Base-by-base conservation (phyloP, 37 sponge, comb jelly and placozoan species). In the Agelas oroides region DNA sequence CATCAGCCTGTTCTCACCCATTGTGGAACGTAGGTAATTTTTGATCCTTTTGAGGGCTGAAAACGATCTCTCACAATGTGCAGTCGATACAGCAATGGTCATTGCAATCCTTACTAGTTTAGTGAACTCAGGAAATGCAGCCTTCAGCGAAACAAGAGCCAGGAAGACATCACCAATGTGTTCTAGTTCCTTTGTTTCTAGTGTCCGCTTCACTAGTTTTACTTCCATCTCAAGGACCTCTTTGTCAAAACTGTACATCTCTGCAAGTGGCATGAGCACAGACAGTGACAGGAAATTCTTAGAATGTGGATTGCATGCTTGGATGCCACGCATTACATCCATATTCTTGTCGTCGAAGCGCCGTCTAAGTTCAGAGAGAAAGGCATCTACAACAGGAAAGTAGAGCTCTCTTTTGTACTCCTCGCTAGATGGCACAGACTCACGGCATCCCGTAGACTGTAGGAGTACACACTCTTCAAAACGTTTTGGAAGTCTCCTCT, bases 31-130 rank as follows among this genome's bases (percentile, higher is more conserved):
- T 71, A 82, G 61, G 46, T 82, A 82, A 37, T 35, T 82, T 37
- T 82, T 82, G n/a, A 81, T 88, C 1, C 69, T 65, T 64, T 88
- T 88, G 16, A 88, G 77, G 17, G 88, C 81, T 33, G 88, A 88
- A 67, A 88, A 88, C 30, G 82, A 81, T 15, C 82, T 21, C 56
- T 88, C n/a, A n/a, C n/a, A n/a, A n/a, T n/a, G n/a, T n/a, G n/a
- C 82, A 65, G 83, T 88, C 52, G 83, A 82, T 28, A 88, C 85
- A 40, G 78, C 38, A 64, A 64, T 64, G 13, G 65, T 64, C 65
- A 64, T n/a, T 24, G 65, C 65, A 24, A 64, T 64, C n/a, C 65
- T 64, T 24, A 64, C 12, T 11, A 64, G 25, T 27, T 64, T 64
- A 23, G n/a, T 27, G 16, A 64, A 27, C 25, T 64, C 65, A n/a